Evolutionary conservation across 2,888 invertebrate genomes (phyloP).

Genomic region (Cheiracanthium punctorium): DNA sequence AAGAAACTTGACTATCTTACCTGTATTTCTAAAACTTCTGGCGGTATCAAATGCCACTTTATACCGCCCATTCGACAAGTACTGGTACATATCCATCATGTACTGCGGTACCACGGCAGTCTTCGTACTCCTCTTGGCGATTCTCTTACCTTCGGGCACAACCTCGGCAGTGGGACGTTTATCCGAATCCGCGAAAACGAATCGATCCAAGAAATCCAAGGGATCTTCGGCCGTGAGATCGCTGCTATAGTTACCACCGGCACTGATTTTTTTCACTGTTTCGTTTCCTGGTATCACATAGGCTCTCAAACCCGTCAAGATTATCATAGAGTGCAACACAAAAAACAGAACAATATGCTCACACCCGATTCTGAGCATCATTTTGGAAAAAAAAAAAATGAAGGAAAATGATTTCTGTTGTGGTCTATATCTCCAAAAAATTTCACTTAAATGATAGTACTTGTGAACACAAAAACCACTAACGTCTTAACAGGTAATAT

Average conservation of each 20-base stretch:
- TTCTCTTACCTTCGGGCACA: neutral
- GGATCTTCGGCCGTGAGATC: neutral
- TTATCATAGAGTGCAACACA: neutral
- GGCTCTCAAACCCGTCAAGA: constrained; percentile 9
- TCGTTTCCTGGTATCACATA: neutral
- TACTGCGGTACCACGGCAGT: constrained; percentile 30
- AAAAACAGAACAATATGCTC: neutral
- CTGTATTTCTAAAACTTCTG: constrained; percentile 44
- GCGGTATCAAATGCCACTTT: constrained; percentile 50
- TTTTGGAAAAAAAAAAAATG: too few relatives aligned
- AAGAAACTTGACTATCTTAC: constrained; percentile 33
- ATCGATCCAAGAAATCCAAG: constrained; percentile 45
- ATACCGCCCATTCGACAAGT: constrained; percentile 22
- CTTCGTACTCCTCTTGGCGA: constrained; percentile 28
- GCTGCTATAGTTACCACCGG: neutral
- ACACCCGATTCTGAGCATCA: neutral
- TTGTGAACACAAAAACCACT: too few relatives aligned
- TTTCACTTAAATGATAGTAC: too few relatives aligned
- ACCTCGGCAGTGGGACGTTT: neutral
- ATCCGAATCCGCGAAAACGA: constrained; percentile 8
- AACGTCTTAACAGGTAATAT: too few relatives aligned
- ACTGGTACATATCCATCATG: constrained; percentile 58
- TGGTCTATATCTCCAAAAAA: too few relatives aligned
- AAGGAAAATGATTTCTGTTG: too few relatives aligned
- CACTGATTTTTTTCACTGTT: too few relatives aligned